Evolutionary conservation across 1,140 invertebrate genomes (phyloP).

Genomic region (Halesus radiatus): DNA sequence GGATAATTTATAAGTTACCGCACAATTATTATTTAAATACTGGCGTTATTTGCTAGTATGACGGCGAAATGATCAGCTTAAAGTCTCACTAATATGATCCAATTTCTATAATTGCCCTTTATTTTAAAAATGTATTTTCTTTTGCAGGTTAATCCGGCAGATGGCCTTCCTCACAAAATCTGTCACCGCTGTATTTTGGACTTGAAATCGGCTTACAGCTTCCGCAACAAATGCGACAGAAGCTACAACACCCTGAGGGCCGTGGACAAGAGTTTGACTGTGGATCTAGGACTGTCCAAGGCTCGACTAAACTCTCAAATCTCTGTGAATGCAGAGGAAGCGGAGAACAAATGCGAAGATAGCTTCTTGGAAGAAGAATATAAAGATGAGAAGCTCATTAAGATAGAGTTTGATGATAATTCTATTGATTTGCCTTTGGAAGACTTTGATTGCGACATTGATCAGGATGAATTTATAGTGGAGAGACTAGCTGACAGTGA

Average conservation of each 20-base stretch:
- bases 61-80: no score
- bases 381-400: constrained; percentile 33
- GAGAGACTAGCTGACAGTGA: background rate
- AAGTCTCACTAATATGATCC: background rate
- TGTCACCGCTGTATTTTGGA: constrained; percentile 17
- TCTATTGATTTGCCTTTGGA: background rate
- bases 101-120: no score
- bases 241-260: constrained; percentile 13
- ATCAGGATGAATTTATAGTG: background rate
- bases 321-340: background rate
- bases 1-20: no score
- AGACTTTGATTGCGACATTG: constrained; percentile 23
- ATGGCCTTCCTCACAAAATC: constrained; percentile 35
- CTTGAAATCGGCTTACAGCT: constrained; percentile 17
- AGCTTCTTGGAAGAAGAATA: background rate
- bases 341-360: background rate
- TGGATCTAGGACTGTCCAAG: background rate
- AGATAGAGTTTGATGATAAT: constrained; percentile 29
- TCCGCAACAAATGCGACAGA: constrained; percentile 33
- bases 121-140: background rate
- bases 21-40: no score
- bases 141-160: constrained; percentile 9
- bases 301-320: background rate
- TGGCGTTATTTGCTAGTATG: no score
- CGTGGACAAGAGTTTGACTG: background rate